A percentile compares a stretch with the other conserved stretches of the same genome.
phyloP scores from a whole-genome alignment of 2,113 vertebrate species.

The Gopherus flavomarginatus region DNA sequence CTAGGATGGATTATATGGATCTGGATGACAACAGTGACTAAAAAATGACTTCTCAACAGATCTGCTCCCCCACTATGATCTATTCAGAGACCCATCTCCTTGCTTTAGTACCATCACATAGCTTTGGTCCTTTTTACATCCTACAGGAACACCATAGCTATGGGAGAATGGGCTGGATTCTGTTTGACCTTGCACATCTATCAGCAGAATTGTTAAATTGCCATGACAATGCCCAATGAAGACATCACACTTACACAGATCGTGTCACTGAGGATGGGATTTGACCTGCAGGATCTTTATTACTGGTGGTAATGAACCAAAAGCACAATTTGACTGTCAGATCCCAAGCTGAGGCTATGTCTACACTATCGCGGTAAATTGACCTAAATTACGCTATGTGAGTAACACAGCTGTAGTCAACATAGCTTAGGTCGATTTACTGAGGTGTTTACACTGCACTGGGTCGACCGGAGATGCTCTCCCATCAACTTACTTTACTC shows the following conservation, averaged over 20 bases:
- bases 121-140: neutral
- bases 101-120: neutral
- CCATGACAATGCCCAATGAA: neutral
- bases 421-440: too few relatives aligned
- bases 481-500: too few relatives aligned
- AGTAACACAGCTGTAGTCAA: neutral
- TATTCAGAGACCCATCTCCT: neutral
- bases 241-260: neutral
- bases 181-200: fast-evolving
- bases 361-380: too few relatives aligned
- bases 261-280: neutral
- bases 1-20: neutral
- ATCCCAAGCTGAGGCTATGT: neutral
- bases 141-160: neutral
- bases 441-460: too few relatives aligned
- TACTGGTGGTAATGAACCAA: neutral
- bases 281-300: fast-evolving
- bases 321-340: neutral
- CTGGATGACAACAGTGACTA: neutral
- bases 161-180: neutral
- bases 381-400: too few relatives aligned
- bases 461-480: too few relatives aligned
- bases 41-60: neutral
- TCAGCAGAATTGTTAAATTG: neutral
- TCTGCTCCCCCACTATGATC: neutral